phyloP scores from a whole-genome alignment of 2,888 invertebrate species.

The Resseliella maxima region DNA sequence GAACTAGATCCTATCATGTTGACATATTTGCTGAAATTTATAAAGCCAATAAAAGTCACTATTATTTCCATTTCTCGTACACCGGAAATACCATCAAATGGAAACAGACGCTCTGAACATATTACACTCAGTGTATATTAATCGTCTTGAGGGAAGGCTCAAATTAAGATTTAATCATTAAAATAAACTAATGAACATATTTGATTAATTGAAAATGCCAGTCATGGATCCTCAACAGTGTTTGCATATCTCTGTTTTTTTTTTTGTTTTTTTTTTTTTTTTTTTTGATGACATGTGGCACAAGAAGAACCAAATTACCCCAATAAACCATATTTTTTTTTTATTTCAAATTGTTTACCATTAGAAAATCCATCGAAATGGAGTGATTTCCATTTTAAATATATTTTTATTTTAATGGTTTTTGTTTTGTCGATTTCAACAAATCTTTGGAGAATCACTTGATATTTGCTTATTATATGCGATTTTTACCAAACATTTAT shows the following conservation, averaged over 20 bases:
- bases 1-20: background rate
- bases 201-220: slow-evolving; percentile 5
- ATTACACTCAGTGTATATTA: background rate
- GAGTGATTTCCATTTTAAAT: too few species aligned
- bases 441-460: too few species aligned
- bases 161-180: slow-evolving; percentile 26
- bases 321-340: too few species aligned
- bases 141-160: background rate
- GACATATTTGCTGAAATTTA: slow-evolving; percentile 8
- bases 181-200: background rate
- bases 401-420: too few species aligned
- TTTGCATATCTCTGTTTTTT: background rate
- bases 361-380: too few species aligned
- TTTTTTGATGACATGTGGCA: background rate
- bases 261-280: too few species aligned
- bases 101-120: background rate
- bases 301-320: background rate
- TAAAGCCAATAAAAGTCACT: slow-evolving; percentile 4
- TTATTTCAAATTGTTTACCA: too few species aligned
- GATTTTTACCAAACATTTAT: too few species aligned
- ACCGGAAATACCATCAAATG: background rate
- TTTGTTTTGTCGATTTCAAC: too few species aligned
- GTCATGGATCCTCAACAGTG: background rate
- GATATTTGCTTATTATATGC: too few species aligned
- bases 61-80: background rate